Base-by-base conservation (phyloP, 2,888 invertebrate genomes). In the Dicycla oo region DNA sequence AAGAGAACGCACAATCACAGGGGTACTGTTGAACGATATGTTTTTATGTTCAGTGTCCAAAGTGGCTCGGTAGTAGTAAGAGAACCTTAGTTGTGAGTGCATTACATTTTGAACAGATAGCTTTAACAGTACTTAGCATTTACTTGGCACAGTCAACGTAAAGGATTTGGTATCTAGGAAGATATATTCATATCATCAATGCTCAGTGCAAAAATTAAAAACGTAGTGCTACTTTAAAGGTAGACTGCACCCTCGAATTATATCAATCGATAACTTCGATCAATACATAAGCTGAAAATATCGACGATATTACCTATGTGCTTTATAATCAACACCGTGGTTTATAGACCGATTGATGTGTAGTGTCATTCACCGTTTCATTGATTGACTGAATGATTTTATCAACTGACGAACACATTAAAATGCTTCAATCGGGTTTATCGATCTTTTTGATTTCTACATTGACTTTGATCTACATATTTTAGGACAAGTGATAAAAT, bases 81-180 rank as follows among this genome's bases (percentile, higher is more conserved):
- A 43, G 40, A 66, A 60, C 47, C 6, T 64, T 66, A 56, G 58
- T 73, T 73, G 34, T 64, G 75, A 82, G 71, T 82, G 80, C 68
- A 68, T 69, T 56, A 63, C 70, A 79, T 79, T 71, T 64, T 56
- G 54, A 56, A 77, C 82, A 65, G 38, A 78, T 57, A 79, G 79
- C 83, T 80, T 82, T 80, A 80, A 82, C 67, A 58, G 60, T 74
- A 72, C 79, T 54, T 72, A 71, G 79, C 67, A 71, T 71, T 81
- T 78, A 80, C 68, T 65, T 73, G 68, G 62, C 78, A 60, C 68
- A 56, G 66, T 77, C 75, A 79, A 79, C 11, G 65, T 76, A 73
- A 75, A 64, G 13, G 23, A 26, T 47, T 51, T 69, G 60, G 30
- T 20, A 47, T 56, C 15, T 26, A 61, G 56, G 23, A 62, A 72